Evolutionary conservation across 2,888 invertebrate species (phyloP), one percentile per base, ranked within the genome.

Genomic region (Gortyna flavago): DNA sequence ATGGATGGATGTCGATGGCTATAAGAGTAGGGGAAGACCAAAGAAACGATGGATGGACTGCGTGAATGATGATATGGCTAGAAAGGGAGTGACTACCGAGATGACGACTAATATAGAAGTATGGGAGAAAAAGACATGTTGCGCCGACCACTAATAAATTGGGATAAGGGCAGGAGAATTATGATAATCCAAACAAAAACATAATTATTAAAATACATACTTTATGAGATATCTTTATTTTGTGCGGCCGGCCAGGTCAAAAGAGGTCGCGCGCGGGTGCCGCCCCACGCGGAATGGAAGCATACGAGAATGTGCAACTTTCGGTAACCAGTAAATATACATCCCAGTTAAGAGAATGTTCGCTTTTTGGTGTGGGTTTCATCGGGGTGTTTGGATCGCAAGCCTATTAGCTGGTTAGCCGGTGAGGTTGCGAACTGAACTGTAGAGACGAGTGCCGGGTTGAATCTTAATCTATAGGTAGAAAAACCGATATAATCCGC

Each of bases 191-290:
- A 38, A 66, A 66, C n/a, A n/a, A 18, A 38, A 38, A n/a, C n/a
- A n/a, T 65, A n/a, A 65, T 21, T 1, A 48, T 21, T 21, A 48
- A 48, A 21, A 48, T 18, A 48, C 48, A 48, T 18, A 25, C 25
- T 9, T 25, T 25, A 16, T n/a, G 16, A 18, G 16, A n/a, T n/a
- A 2, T 64, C 1, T 64, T 2, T n/a, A 70, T 64, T 78, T 41
- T 57, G 79, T 79, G 72, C 62, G 78, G 74, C 72, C 54, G 65
- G 54, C 73, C 59, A 64, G 80, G 85, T 83, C 88, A 88, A 87
- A 88, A 71, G 74, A 76, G 86, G 75, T 74, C 74, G 71, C 48
- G 44, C 38, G 44, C 35, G 57, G 73, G 64, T 44, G 76, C 77
- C 68, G 57, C 68, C 79, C 48, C 65, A 72, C 81, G 62, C 76